Conservation (phyloP, 2,888 invertebrate species). For the Ectemnius continuus region DNA sequence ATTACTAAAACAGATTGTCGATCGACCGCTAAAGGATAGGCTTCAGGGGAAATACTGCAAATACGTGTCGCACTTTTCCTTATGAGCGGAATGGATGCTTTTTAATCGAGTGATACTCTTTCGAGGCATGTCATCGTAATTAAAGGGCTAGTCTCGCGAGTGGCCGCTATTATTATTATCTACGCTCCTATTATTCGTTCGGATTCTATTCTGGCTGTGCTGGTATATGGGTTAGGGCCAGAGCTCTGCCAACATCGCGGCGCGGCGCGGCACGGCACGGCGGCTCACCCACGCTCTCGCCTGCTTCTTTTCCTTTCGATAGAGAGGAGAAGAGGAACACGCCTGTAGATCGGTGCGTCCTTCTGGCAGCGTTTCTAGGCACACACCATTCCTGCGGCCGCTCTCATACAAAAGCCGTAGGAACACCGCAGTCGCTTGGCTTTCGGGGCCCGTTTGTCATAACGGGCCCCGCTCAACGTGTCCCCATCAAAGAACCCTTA, state of each 20-base stretch:
- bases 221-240: conserved; percentile 76
- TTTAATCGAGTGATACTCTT: background rate
- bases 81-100: background rate
- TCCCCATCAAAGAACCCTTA: too few species aligned
- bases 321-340: conserved; percentile 35
- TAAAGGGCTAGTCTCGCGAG: conserved; percentile 12
- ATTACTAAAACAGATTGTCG: too few species aligned
- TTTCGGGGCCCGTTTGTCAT: too few species aligned
- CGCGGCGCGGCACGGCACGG: conserved; percentile 58
- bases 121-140: conserved; percentile 28
- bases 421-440: too few species aligned
- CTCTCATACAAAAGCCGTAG: too few species aligned
- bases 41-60: too few species aligned
- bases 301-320: conserved; percentile 45
- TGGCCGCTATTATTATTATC: conserved; percentile 42
- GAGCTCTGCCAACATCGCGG: conserved; percentile 66
- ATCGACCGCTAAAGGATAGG: too few species aligned
- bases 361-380: too few species aligned
- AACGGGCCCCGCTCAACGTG: too few species aligned
- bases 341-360: conserved; percentile 17
- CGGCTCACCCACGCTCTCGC: conserved; percentile 56
- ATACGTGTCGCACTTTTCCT: background rate
- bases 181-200: conserved; percentile 49
- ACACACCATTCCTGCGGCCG: too few species aligned
- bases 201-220: conserved; percentile 69